Evolutionary conservation across 2,797 vertebrate species (phyloP).

Genomic region (Helarctos malayanus): DNA sequence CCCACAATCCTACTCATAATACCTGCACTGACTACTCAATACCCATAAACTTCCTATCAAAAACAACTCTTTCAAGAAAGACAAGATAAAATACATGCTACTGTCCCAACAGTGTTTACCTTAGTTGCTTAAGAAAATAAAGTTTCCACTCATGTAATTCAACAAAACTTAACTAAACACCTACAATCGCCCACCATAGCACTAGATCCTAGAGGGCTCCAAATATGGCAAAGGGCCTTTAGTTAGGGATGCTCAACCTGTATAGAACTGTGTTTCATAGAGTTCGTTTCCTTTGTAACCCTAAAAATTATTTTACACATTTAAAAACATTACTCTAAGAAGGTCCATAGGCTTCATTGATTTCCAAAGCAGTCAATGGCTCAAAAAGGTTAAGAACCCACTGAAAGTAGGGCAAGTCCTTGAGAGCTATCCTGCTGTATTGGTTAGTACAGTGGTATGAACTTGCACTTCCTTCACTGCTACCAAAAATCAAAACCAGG

Average conservation of each 20-base stretch:
- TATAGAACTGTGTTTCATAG: not conserved
- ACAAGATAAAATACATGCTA: not conserved
- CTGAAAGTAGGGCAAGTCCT: not conserved
- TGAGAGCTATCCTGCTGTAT: not conserved
- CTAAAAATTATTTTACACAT: not conserved
- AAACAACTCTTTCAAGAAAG: constrained; percentile 29
- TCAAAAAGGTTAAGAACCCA: constrained; percentile 34
- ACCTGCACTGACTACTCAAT: not conserved
- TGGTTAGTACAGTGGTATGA: not conserved
- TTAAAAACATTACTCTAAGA: constrained; percentile 49
- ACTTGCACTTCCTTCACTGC: not conserved
- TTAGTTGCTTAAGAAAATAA: constrained; percentile 32
- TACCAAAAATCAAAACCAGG: not conserved
- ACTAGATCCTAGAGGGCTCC: not conserved
- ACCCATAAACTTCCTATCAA: not conserved
- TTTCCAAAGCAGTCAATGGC: not conserved
- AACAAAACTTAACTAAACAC: constrained; percentile 23
- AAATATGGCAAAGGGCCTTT: not conserved
- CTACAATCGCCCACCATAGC: not conserved
- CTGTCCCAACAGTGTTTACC: not conserved
- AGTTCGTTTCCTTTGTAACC: not conserved
- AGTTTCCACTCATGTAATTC: not conserved
- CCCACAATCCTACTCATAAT: not conserved
- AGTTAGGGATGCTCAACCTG: not conserved
- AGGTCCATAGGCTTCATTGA: not conserved